A percentile compares a stretch with the other conserved stretches of the same genome.
phyloP scores from a whole-genome alignment of 2,797 vertebrate species.

The Fratercula arctica region DNA sequence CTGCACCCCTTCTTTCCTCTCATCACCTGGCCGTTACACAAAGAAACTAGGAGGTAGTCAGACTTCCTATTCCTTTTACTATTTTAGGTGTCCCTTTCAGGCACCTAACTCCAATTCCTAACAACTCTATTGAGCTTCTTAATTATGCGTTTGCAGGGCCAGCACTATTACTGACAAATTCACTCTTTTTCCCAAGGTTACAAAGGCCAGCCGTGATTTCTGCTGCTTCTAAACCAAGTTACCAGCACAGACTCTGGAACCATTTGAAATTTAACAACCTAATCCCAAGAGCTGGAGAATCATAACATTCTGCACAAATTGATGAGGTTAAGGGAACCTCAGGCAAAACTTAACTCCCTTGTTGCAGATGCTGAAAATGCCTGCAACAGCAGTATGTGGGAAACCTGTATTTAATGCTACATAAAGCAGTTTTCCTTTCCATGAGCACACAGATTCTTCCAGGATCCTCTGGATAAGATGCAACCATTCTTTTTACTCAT shows the following conservation, averaged over 20 bases:
- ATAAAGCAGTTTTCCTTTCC: not conserved
- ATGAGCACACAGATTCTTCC: not conserved
- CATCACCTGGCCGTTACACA: not conserved
- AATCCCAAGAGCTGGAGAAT: not conserved
- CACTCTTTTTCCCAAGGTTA: not conserved
- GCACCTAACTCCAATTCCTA: not conserved
- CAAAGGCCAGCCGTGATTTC: not conserved
- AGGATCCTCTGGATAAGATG: not conserved
- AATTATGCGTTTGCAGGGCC: not conserved
- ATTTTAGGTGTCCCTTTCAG: not conserved
- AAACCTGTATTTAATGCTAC: constrained; percentile 18
- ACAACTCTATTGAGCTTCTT: not conserved
- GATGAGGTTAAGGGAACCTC: not conserved
- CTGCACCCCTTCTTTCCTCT: not conserved
- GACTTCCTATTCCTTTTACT: not conserved
- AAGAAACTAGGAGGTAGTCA: not conserved
- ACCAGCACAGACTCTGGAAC: not conserved
- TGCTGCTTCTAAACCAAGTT: not conserved
- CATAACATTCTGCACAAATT: not conserved
- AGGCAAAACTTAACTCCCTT: not conserved
- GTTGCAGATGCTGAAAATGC: not conserved
- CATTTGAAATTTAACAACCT: not conserved
- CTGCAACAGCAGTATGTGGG: not conserved
- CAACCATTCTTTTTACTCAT: not conserved
- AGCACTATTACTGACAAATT: not conserved